Evolutionary conservation across 2,113 vertebrate genomes (phyloP).

Genomic region (Ondatra zibethicus): DNA sequence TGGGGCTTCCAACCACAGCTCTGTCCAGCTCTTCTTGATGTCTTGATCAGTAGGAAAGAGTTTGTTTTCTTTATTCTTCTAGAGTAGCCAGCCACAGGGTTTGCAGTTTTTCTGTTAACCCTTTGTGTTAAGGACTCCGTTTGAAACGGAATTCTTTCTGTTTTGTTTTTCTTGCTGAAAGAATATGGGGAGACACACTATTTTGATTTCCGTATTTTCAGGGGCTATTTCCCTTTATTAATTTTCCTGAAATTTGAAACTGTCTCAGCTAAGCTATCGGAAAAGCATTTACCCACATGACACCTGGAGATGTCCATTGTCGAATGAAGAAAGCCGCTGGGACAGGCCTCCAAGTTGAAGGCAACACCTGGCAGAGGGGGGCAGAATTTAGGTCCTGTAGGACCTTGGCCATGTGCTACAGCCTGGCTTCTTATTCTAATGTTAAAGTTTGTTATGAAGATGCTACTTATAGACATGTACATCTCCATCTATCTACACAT

Average conservation of each 20-base stretch:
- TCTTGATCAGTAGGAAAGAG: neutral
- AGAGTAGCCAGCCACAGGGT: neutral
- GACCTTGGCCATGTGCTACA: neutral
- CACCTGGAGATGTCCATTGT: neutral
- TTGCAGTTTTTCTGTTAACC: neutral
- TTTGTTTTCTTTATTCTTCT: neutral
- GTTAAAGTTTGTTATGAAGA: neutral
- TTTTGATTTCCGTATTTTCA: conserved; percentile 50
- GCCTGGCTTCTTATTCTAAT: neutral
- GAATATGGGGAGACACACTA: neutral
- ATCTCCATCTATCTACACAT: neutral
- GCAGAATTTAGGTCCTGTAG: neutral
- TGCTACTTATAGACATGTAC: neutral
- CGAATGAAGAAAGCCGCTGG: neutral
- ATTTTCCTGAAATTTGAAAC: conserved; percentile 54
- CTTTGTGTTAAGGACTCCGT: conserved; percentile 29
- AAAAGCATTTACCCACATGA: neutral
- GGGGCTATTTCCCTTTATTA: conserved; percentile 26
- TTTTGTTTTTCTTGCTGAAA: conserved; percentile 24
- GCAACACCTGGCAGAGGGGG: neutral
- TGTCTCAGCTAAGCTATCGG: neutral
- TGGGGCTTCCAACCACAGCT: neutral
- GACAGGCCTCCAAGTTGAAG: neutral
- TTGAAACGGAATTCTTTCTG: conserved; percentile 35
- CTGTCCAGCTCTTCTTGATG: neutral